phyloP scores from a whole-genome alignment of 2,888 invertebrate species.

The Sialis fuliginosa region DNA sequence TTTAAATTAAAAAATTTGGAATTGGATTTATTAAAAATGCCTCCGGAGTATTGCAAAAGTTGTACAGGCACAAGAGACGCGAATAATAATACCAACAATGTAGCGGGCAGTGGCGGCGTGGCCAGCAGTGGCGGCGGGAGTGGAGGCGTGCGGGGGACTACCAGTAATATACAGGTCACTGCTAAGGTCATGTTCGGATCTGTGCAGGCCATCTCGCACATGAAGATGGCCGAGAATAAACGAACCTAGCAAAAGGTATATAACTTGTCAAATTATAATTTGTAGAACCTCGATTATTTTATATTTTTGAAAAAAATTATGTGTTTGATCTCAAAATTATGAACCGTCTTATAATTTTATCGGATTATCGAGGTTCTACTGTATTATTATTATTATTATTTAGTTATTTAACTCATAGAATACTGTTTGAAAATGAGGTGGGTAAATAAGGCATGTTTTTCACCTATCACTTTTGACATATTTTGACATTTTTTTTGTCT shows the following conservation, averaged over 20 bases:
- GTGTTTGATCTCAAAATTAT: no score
- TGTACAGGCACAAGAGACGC: constrained; percentile 32
- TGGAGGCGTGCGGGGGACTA: constrained; percentile 10
- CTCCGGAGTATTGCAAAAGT: constrained; percentile 32
- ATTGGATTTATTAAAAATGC: constrained; percentile 23
- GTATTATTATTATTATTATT: no score
- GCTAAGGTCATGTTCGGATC: constrained; percentile 59
- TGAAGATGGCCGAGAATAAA: constrained; percentile 48
- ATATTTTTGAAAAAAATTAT: constrained; percentile 4
- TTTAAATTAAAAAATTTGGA: background rate
- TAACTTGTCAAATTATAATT: no score
- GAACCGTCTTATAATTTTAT: no score
- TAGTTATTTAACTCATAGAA: no score
- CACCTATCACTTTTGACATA: no score
- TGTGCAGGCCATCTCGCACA: constrained; percentile 53
- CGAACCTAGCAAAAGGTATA: constrained; percentile 27
- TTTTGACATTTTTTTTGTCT: no score
- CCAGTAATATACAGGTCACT: constrained; percentile 34
- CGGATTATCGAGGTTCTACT: no score
- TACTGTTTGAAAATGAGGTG: no score
- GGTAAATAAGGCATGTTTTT: no score
- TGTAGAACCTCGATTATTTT: constrained; percentile 21
- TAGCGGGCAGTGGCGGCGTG: constrained; percentile 17
- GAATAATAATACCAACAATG: constrained; percentile 38
- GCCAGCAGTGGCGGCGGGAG: constrained; percentile 10